phyloP scores from a whole-genome alignment of 2,113 vertebrate species.

The Neofelis nebulosa region DNA sequence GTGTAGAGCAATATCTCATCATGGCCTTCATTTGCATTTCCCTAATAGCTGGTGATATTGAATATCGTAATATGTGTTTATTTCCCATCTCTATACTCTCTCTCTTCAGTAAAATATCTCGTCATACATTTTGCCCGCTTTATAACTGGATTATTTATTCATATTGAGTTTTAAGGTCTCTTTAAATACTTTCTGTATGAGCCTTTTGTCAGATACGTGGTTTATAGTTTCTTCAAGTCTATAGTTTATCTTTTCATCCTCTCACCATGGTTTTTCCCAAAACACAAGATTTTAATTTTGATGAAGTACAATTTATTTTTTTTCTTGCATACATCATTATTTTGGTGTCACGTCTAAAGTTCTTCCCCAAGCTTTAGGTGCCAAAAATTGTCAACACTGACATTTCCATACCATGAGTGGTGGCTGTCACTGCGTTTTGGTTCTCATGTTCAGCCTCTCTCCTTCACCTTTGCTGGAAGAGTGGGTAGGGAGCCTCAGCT shows the following conservation, averaged over 20 bases:
- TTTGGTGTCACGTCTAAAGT: not conserved
- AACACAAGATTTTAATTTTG: not conserved
- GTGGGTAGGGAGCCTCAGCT: not conserved
- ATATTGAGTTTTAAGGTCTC: not conserved
- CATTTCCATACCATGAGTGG: not conserved
- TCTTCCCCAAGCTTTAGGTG: not conserved
- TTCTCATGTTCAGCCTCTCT: not conserved
- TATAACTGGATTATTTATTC: not conserved
- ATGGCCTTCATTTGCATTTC: not conserved
- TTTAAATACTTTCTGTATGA: not conserved
- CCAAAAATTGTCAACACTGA: not conserved
- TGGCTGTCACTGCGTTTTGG: not conserved
- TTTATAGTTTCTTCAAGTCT: not conserved
- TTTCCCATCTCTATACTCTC: not conserved
- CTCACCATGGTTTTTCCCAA: not conserved
- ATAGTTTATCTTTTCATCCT: not conserved
- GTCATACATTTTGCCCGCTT: not conserved
- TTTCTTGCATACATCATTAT: not conserved
- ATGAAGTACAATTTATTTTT: not conserved
- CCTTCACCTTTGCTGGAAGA: not conserved
- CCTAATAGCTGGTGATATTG: not conserved
- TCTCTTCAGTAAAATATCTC: not conserved
- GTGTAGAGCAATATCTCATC: not conserved
- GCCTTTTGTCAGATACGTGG: not conserved
- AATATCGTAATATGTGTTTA: not conserved